phyloP scores from a whole-genome alignment of 2,797 vertebrate genomes.

The Tympanoctomys barrerae region DNA sequence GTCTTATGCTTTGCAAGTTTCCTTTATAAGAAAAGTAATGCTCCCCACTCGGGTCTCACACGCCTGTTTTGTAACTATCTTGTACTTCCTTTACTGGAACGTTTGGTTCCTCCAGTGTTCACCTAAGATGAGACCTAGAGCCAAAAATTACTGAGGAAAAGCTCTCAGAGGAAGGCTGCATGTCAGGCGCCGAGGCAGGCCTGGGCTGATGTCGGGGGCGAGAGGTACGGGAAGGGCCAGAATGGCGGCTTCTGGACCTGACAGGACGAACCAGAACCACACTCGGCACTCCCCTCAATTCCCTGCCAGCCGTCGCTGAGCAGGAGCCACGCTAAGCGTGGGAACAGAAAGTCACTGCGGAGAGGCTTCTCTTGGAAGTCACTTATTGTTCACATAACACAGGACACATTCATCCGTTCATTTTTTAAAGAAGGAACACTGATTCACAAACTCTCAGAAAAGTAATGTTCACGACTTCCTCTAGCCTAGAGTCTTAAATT shows the following conservation, averaged over 20 bases:
- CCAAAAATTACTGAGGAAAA: not conserved
- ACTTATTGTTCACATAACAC: not conserved
- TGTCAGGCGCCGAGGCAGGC: not conserved
- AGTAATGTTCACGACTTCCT: conserved; percentile 49
- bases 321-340: not conserved
- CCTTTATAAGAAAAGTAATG: not conserved
- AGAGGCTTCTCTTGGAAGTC: not conserved
- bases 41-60: not conserved
- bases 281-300: not conserved
- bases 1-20: not conserved
- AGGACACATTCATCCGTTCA: not conserved
- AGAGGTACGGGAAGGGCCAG: not conserved
- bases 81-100: not conserved
- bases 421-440: not conserved
- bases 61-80: not conserved
- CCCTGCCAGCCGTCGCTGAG: not conserved
- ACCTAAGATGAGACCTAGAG: not conserved
- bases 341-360: not conserved
- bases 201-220: not conserved
- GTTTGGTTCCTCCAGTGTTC: not conserved
- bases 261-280: not conserved
- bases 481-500: conserved; percentile 49
- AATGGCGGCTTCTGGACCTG: not conserved
- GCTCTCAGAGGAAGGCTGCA: not conserved
- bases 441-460: conserved; percentile 39